These are phyloP conservation scores for Cephus runcator DNA, from an alignment of 2,888 invertebrate genomes.

Conservation along the genomic window DNA sequence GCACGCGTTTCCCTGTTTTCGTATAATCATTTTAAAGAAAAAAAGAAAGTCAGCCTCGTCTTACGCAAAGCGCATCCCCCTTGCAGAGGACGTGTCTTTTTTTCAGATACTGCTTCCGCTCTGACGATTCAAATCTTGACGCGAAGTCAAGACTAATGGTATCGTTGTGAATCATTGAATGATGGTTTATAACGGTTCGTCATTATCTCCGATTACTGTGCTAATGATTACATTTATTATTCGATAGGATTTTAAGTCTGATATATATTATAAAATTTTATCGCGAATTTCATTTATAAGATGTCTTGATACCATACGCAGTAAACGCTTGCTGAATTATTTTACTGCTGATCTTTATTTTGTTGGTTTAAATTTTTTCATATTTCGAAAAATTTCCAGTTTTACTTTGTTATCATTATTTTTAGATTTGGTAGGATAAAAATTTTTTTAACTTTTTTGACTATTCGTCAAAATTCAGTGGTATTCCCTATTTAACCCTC, in stretches of 20 bases:
- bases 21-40: constrained; percentile 12
- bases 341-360: too few relatives aligned
- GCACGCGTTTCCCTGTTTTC: constrained; percentile 10
- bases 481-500: not conserved
- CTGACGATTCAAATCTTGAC: not conserved
- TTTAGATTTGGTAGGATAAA: not conserved
- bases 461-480: not conserved
- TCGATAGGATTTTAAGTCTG: too few relatives aligned
- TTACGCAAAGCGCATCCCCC: not conserved
- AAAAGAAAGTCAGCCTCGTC: not conserved
- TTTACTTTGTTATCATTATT: not conserved
- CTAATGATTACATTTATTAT: too few relatives aligned
- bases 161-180: not conserved
- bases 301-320: not conserved
- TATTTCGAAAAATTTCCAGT: not conserved
- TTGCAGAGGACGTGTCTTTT: not conserved
- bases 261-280: not conserved
- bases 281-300: not conserved
- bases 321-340: too few relatives aligned
- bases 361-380: not conserved
- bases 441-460: not conserved
- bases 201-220: too few relatives aligned
- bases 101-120: not conserved
- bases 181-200: not conserved
- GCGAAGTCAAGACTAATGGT: not conserved